Evolutionary conservation across 2,797 vertebrate genomes (phyloP).

Genomic region (Lophura swinhoii): DNA sequence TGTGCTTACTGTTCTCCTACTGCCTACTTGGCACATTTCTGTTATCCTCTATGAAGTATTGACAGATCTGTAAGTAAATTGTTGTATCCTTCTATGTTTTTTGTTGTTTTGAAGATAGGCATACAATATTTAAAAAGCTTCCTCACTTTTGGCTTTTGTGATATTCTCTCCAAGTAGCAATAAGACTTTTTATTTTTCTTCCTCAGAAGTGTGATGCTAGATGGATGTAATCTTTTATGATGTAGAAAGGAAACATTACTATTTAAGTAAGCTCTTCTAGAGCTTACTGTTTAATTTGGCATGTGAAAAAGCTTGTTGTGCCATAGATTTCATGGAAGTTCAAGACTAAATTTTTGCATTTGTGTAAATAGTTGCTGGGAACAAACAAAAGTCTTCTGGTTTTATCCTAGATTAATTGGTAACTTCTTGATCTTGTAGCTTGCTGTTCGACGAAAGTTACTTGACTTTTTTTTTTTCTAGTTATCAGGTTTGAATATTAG

Average conservation of each 20-base stretch:
- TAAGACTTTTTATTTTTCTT: not conserved
- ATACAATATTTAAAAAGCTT: not conserved
- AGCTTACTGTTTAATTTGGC: not conserved
- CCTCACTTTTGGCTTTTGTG: not conserved
- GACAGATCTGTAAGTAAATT: not conserved
- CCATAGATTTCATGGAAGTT: not conserved
- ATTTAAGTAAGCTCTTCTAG: not conserved
- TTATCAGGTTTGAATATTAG: not conserved
- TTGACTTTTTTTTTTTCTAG: not conserved
- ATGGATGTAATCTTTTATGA: not conserved
- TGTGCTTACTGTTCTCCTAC: not conserved
- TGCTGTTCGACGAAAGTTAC: not conserved
- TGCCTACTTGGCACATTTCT: not conserved
- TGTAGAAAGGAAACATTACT: not conserved
- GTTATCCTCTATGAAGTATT: not conserved
- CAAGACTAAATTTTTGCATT: not conserved
- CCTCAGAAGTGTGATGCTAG: not conserved
- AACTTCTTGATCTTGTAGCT: not conserved
- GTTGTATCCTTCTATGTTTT: not conserved
- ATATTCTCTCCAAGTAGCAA: not conserved
- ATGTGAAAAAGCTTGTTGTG: not conserved
- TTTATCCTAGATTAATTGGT: not conserved
- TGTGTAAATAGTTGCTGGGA: not conserved
- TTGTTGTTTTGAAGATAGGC: not conserved
- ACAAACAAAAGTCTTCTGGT: not conserved